A percentile compares a stretch with the other conserved stretches of the same genome.
Conservation (phyloP, 1,140 invertebrate species). For the Lysiphlebus fabarum region DNA sequence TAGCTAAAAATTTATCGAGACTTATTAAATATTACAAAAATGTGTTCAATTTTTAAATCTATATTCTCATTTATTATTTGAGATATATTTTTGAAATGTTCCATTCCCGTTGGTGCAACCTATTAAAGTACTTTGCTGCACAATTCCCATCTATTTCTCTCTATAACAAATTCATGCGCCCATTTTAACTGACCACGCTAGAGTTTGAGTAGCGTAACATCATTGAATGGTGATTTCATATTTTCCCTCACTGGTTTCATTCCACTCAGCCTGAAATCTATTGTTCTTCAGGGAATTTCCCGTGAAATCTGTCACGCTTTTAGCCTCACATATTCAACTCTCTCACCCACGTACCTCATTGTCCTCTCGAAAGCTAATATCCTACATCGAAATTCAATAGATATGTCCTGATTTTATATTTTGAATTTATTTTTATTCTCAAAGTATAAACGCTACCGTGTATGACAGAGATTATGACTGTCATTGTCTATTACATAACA, state of each 20-base stretch:
- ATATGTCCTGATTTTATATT: not conserved
- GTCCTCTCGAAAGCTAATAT: conserved; percentile 20
- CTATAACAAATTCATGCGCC: conserved; percentile 5
- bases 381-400: conserved; percentile 17
- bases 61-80: conserved; percentile 7
- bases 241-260: conserved; percentile 37
- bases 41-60: not conserved
- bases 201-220: conserved; percentile 45
- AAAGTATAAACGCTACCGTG: too few species aligned
- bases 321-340: not conserved
- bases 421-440: not conserved
- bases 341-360: conserved; percentile 12
- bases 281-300: conserved; percentile 46
- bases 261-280: conserved; percentile 45
- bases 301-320: not conserved
- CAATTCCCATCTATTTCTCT: not conserved
- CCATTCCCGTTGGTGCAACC: not conserved
- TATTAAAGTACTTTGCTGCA: conserved; percentile 10
- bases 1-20: conserved; percentile 4
- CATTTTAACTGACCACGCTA: conserved; percentile 42
- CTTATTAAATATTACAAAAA: conserved; percentile 14
- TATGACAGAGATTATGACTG: conserved; percentile 11
- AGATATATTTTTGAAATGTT: too few species aligned
- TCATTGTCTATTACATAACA: not conserved
- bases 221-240: conserved; percentile 47